phyloP scores from a whole-genome alignment of 2,113 vertebrate species.

The Cynopterus brachyotis region DNA sequence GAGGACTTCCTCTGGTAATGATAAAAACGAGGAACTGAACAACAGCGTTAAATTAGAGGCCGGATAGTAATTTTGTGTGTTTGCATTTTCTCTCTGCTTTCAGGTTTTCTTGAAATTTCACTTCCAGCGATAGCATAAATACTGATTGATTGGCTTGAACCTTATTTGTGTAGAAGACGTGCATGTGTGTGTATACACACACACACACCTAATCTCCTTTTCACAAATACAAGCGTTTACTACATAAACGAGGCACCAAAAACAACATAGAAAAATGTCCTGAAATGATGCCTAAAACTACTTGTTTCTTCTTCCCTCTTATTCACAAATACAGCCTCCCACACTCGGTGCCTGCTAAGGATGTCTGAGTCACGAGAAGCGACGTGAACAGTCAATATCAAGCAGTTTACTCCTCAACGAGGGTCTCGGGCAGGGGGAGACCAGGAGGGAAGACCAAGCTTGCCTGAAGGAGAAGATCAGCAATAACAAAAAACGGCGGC shows the following conservation, averaged over 20 bases:
- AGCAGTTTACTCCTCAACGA: background rate
- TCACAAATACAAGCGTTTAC: background rate
- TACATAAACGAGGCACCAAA: background rate
- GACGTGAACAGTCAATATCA: rapidly evolving
- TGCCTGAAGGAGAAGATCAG: background rate
- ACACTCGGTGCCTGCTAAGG: background rate
- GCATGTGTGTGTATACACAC: too few species aligned
- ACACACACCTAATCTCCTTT: background rate
- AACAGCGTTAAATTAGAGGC: background rate
- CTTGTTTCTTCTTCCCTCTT: background rate
- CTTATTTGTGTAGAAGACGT: background rate
- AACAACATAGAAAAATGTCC: background rate
- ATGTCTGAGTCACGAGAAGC: background rate
- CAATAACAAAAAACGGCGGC: background rate
- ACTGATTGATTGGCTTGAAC: background rate
- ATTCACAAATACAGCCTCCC: background rate
- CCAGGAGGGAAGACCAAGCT: background rate
- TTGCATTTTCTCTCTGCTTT: slow-evolving; percentile 7
- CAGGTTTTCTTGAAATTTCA: slow-evolving; percentile 17
- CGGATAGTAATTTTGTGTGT: background rate
- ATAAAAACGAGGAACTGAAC: background rate
- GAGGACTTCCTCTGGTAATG: background rate
- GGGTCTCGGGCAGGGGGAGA: background rate
- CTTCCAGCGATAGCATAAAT: background rate
- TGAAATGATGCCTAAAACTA: background rate